phyloP scores from a whole-genome alignment of 53 echinoderm and acorn worm genomes.

The Crossaster papposus region DNA sequence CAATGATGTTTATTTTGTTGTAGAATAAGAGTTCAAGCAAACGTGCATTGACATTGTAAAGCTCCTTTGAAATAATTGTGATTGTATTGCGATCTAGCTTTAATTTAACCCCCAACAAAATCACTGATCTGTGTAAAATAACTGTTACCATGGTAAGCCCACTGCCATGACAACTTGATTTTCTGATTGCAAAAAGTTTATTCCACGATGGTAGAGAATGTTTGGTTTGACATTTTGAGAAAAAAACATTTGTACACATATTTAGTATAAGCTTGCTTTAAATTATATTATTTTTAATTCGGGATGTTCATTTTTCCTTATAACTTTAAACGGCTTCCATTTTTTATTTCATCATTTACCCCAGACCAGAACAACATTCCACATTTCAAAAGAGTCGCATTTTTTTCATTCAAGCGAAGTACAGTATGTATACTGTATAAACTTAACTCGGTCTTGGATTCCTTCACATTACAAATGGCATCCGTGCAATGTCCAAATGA shows the following conservation, averaged over 20 bases:
- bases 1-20: not conserved
- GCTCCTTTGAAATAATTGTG: too few relatives aligned
- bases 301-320: not conserved
- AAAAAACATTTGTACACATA: too few relatives aligned
- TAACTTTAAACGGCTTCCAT: not conserved
- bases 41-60: too few relatives aligned
- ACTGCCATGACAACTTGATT: not conserved
- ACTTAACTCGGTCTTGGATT: too few relatives aligned
- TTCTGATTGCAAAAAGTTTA: too few relatives aligned
- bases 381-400: too few relatives aligned
- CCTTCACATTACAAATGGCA: not conserved
- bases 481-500: not conserved
- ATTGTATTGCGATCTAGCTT: not conserved
- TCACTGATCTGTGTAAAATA: slow-evolving; percentile 37
- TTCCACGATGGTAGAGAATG: too few relatives aligned
- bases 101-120: slow-evolving; percentile 39
- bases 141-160: slow-evolving; percentile 26
- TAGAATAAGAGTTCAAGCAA: too few relatives aligned
- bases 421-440: not conserved
- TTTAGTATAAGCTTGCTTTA: too few relatives aligned
- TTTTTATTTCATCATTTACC: not conserved
- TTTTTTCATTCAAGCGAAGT: not conserved
- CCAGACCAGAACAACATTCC: not conserved
- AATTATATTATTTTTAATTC: too few relatives aligned
- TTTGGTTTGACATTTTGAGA: too few relatives aligned